Conservation (phyloP, 2,113 vertebrate genomes). For the Dasyprocta punctata region DNA sequence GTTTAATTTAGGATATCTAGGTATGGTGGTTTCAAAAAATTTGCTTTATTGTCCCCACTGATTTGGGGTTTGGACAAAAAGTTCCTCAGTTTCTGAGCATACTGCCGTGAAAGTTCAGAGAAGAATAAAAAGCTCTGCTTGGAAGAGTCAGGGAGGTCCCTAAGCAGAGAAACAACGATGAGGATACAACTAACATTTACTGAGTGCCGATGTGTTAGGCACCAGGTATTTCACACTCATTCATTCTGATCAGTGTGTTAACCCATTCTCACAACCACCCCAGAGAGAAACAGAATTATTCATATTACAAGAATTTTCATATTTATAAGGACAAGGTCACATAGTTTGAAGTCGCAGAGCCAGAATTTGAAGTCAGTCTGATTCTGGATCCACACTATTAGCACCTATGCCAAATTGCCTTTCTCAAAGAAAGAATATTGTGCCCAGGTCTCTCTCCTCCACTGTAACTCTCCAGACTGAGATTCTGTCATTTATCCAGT, state of each 20-base stretch:
- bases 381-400: background rate
- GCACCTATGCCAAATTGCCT: background rate
- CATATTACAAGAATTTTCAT: background rate
- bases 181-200: background rate
- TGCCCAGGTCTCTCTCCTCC: background rate
- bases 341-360: background rate
- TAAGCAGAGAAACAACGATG: background rate
- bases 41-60: background rate
- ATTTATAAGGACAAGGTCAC: background rate
- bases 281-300: background rate
- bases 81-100: background rate
- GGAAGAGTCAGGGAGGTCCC: background rate
- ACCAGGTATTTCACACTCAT: background rate
- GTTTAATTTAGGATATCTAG: background rate
- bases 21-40: background rate
- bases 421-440: conserved; percentile 11
- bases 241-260: background rate
- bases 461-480: background rate
- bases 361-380: background rate
- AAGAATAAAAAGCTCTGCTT: background rate
- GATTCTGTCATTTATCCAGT: background rate
- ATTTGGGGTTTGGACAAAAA: background rate
- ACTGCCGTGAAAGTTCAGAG: background rate
- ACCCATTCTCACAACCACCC: background rate
- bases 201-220: background rate